phyloP scores from a whole-genome alignment of 2,888 invertebrate species.

The Notodromas monacha region DNA sequence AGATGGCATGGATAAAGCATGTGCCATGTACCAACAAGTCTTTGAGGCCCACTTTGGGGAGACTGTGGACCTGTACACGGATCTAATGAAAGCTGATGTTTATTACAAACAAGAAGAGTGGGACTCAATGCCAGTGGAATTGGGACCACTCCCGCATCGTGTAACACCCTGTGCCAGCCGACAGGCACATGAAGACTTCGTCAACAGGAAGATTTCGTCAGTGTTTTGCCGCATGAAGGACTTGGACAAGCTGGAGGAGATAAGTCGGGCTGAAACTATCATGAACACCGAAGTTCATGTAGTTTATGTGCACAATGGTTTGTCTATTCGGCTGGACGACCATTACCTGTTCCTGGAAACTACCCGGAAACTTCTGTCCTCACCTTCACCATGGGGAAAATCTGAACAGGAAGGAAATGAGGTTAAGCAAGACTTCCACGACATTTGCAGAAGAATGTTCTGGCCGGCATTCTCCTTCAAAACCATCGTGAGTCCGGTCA shows the following conservation, averaged over 20 bases:
- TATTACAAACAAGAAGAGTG: conserved; percentile 4
- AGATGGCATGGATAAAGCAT: conserved; percentile 4
- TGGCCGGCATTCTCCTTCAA: conserved; percentile 4
- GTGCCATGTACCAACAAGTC: conserved; percentile 4
- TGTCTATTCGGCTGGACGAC: conserved; percentile 4
- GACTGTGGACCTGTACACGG: conserved; percentile 4
- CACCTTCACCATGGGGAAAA: conserved; percentile 4
- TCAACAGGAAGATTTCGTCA: conserved; percentile 4
- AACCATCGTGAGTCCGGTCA: conserved; percentile 4
- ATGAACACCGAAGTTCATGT: conserved; percentile 4
- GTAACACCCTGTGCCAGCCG: conserved; percentile 4
- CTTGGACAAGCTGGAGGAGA: conserved; percentile 4
- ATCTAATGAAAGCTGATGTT: conserved; percentile 4
- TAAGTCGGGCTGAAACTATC: conserved; percentile 4
- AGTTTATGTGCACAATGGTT: conserved; percentile 4
- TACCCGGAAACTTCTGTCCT: conserved; percentile 4
- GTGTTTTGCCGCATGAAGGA: conserved; percentile 4
- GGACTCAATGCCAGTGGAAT: conserved; percentile 4
- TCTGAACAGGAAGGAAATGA: conserved; percentile 4
- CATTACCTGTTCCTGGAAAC: conserved; percentile 4
- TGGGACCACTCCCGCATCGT: conserved; percentile 4
- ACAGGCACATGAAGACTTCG: conserved; percentile 4
- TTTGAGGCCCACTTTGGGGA: conserved; percentile 4
- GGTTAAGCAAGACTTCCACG: conserved; percentile 4
- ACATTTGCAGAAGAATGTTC: conserved; percentile 4